Evolutionary conservation across 2,113 vertebrate species (phyloP), one percentile per base, ranked within the genome.

Genomic region (Pyxicephalus adspersus): DNA sequence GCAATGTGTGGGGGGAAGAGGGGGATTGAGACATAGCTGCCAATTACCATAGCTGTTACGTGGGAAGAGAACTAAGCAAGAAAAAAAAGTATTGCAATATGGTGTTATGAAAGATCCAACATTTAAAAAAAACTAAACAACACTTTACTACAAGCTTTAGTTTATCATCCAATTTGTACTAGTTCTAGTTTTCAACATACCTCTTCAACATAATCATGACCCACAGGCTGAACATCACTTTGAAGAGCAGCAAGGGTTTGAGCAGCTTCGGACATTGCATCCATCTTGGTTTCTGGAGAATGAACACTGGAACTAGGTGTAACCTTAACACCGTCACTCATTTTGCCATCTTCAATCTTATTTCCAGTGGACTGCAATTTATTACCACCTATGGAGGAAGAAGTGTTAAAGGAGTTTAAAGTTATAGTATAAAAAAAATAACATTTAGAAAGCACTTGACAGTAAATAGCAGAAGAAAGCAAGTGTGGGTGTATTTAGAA

Each of bases 121-220:
- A 13, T 1, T 38, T 18, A 18, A 51, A 15, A 11, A n/a, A 19
- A 73, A 31, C 57, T 8, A 73, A 38, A 1, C 38, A 38, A 38
- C 38, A 26, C 29, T 72, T 72, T 29, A 20, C 18, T 54, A 17
- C 2, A 22, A 54, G 22, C 70, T 20, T 13, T 25, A 9, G 18
- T 64, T 29, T 18, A 29, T 45, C 8, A n/a, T 45, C 15, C 38
- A 11, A 45, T 45, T 45, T 45, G 26, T 29, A 18, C 6, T 64
- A 17, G 16, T 3, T 19, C 17, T 8, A 68, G 1, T 3, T 60
- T 57, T 20, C 54, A 38, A 50, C 86, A n/a, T 92, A 99, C 98
- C 94, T 99, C 98, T 65, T 99, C 98, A 38, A 99, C 98, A 83
- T 99, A 99, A 85, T 99, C 98, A 77, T 99, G 97, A 19, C 97